phyloP scores from a whole-genome alignment of 2,888 invertebrate species.

The Strigamia transsilvanica region DNA sequence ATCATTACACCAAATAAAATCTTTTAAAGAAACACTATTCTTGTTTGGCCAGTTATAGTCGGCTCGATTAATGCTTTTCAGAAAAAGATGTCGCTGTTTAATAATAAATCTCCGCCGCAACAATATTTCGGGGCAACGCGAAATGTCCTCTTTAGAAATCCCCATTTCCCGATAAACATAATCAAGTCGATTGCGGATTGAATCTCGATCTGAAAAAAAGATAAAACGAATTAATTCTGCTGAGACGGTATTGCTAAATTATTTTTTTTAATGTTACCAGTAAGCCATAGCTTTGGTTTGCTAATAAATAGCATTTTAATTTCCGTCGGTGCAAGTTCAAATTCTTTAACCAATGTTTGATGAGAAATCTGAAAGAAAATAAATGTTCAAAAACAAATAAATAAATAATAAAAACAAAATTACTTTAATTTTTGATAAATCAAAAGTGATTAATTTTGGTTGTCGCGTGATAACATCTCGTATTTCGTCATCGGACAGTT shows the following conservation, averaged over 20 bases:
- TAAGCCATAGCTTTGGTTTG: slow-evolving; percentile 79
- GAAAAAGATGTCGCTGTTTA: slow-evolving; percentile 80
- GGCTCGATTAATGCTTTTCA: slow-evolving; percentile 75
- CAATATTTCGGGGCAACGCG: slow-evolving; percentile 74
- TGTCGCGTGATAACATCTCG: slow-evolving; percentile 72
- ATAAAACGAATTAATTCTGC: slow-evolving; percentile 68
- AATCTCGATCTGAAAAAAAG: too few relatives aligned
- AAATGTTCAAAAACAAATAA: slow-evolving; percentile 61
- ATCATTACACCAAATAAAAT: slow-evolving; percentile 76
- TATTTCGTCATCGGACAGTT: slow-evolving; percentile 77
- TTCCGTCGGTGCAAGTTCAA: slow-evolving; percentile 81
- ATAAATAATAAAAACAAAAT: too few relatives aligned
- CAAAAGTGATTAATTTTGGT: slow-evolving; percentile 75
- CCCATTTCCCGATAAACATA: slow-evolving; percentile 68
- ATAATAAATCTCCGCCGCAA: slow-evolving; percentile 73
- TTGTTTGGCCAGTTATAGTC: slow-evolving; percentile 84
- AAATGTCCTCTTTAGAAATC: slow-evolving; percentile 71
- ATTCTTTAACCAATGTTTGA: slow-evolving; percentile 69
- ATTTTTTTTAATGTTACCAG: slow-evolving; percentile 70
- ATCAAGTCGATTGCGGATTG: too few relatives aligned
- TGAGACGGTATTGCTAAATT: too few relatives aligned
- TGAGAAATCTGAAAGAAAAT: too few relatives aligned
- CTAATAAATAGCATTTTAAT: slow-evolving; percentile 74
- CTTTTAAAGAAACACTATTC: slow-evolving; percentile 78
- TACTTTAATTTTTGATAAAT: too few relatives aligned